phyloP scores from a whole-genome alignment of 37 sponge, comb jelly and placozoan genomes.

The Cladorhizidae sp. region DNA sequence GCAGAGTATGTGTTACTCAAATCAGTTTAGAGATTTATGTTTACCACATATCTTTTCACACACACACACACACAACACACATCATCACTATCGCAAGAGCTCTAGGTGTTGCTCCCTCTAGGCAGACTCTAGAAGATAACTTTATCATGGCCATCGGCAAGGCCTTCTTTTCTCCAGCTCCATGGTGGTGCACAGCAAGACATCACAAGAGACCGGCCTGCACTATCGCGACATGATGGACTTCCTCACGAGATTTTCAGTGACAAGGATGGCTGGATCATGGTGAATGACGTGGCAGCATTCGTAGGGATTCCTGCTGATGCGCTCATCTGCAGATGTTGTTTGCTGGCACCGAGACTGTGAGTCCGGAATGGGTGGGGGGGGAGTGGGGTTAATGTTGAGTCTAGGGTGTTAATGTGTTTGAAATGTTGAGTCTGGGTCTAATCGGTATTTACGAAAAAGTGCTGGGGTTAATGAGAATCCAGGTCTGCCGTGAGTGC shows the following conservation, averaged over 20 bases:
- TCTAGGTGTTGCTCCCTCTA: slow-evolving; percentile 2
- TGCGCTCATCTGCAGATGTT: slow-evolving; percentile 25
- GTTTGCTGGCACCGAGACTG: background rate
- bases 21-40: too few species aligned
- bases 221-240: slow-evolving; percentile 12
- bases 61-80: too few species aligned
- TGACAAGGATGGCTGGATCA: slow-evolving; percentile 49
- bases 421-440: too few species aligned
- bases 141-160: background rate
- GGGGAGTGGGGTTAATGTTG: background rate
- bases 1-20: too few species aligned
- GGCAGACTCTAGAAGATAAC: slow-evolving; percentile 43
- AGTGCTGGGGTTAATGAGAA: too few species aligned
- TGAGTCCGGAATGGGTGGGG: background rate
- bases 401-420: too few species aligned
- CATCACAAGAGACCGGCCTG: background rate
- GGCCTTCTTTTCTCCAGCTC: slow-evolving; percentile 42
- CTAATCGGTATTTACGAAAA: too few species aligned
- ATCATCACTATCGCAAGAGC: too few species aligned
- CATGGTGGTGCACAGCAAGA: slow-evolving; percentile 23
- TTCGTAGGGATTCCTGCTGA: slow-evolving; percentile 46
- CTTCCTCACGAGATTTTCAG: slow-evolving; percentile 29
- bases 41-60: too few species aligned
- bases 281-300: slow-evolving; percentile 18
- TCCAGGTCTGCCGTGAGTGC: too few species aligned